Percentiles rank a stretch among this genome's conserved stretches.
Conservation (phyloP, 2,888 invertebrate species). For the Microctonus hyperodae region DNA sequence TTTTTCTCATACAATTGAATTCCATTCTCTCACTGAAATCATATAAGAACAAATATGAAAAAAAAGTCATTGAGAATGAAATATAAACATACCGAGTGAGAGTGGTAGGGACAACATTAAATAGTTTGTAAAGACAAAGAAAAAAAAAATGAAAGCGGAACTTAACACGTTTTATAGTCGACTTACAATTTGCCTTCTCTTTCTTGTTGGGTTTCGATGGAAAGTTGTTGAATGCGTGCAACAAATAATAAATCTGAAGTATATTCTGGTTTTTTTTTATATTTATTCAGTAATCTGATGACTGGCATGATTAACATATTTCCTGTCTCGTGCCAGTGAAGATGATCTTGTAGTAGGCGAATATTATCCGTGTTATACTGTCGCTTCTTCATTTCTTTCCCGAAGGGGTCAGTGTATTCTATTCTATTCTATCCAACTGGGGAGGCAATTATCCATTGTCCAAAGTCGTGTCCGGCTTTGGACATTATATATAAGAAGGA, state of each 20-base stretch:
- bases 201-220: background rate
- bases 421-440: no score
- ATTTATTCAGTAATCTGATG: background rate
- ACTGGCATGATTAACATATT: background rate
- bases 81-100: background rate
- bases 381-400: background rate
- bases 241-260: background rate
- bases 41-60: background rate
- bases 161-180: background rate
- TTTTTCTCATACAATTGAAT: background rate
- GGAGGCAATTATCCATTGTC: background rate
- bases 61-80: background rate
- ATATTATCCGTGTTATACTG: background rate
- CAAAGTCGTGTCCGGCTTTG: background rate
- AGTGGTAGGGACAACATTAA: background rate
- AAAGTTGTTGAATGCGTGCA: conserved; percentile 3
- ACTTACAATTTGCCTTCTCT: background rate
- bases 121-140: background rate
- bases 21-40: background rate
- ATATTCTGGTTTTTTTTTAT: background rate
- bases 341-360: background rate
- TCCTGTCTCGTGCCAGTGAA: background rate
- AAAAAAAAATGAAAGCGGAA: conserved; percentile 1
- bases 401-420: background rate
- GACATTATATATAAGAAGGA: background rate